Evolutionary conservation across 2,797 vertebrate genomes (phyloP).

Genomic region (Picus viridis): DNA sequence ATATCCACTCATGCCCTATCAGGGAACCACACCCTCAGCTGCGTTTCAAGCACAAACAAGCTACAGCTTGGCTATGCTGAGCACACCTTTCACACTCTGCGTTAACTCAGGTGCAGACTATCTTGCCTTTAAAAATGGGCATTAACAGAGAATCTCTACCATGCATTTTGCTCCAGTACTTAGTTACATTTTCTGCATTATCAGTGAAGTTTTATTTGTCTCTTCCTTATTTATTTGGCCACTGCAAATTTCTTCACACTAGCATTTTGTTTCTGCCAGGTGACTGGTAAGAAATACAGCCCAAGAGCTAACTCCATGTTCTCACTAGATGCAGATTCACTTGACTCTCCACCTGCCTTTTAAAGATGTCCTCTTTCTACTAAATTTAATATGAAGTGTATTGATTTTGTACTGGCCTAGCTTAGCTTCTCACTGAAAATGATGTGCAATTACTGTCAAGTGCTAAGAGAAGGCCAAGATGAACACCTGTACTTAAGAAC

Average conservation of each 20-base stretch:
- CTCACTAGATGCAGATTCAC: background rate
- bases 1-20: background rate
- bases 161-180: background rate
- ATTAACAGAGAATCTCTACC: background rate
- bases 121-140: background rate
- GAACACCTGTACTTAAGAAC: constrained; percentile 31
- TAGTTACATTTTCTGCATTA: background rate
- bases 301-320: background rate
- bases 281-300: background rate
- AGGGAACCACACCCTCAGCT: constrained; percentile 13
- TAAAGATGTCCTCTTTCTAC: background rate
- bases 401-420: background rate
- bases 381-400: background rate
- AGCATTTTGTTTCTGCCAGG: background rate
- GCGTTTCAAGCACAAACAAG: constrained; percentile 22
- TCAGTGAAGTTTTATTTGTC: background rate
- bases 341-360: background rate
- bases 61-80: background rate
- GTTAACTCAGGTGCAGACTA: background rate
- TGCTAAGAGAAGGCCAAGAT: background rate
- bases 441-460: constrained; percentile 19
- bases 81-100: background rate
- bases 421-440: background rate
- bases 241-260: background rate
- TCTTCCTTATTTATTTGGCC: background rate